A percentile compares a stretch with the other conserved stretches of the same genome.
Evolutionary conservation across 2,113 vertebrate genomes (phyloP).

Genomic region (Festucalex cinctus): DNA sequence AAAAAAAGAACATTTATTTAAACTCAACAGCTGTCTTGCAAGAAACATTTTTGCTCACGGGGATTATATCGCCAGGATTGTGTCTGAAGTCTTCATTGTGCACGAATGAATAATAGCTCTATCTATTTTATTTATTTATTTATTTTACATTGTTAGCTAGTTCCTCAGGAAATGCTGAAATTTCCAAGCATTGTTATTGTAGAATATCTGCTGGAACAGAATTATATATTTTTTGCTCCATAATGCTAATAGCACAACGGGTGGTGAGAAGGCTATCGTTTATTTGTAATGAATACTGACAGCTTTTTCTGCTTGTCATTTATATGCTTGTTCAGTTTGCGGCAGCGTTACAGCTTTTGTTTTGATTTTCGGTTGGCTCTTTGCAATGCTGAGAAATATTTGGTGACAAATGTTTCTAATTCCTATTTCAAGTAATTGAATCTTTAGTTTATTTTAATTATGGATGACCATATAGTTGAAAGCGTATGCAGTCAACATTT

Average conservation of each 20-base stretch:
- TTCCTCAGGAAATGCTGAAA: neutral
- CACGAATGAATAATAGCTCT: neutral
- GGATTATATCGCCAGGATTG: neutral
- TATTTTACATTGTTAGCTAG: neutral
- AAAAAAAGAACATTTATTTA: no score
- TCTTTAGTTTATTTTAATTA: neutral
- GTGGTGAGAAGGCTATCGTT: neutral
- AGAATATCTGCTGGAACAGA: neutral
- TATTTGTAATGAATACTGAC: neutral
- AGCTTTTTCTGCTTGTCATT: neutral
- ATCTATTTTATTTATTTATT: neutral
- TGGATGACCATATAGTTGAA: no score
- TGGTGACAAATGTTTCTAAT: neutral
- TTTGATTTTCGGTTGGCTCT: neutral
- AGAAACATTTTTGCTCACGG: neutral
- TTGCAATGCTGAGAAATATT: neutral
- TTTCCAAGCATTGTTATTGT: neutral
- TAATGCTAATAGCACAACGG: neutral
- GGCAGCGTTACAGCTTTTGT: neutral
- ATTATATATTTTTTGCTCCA: neutral
- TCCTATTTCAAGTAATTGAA: neutral
- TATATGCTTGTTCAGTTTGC: neutral
- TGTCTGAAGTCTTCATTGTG: no score
- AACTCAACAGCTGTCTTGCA: neutral
- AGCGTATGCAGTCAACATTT: no score